Evolutionary conservation across 2,888 invertebrate genomes (phyloP).

Genomic region (Lepidocyrtinus sp.): DNA sequence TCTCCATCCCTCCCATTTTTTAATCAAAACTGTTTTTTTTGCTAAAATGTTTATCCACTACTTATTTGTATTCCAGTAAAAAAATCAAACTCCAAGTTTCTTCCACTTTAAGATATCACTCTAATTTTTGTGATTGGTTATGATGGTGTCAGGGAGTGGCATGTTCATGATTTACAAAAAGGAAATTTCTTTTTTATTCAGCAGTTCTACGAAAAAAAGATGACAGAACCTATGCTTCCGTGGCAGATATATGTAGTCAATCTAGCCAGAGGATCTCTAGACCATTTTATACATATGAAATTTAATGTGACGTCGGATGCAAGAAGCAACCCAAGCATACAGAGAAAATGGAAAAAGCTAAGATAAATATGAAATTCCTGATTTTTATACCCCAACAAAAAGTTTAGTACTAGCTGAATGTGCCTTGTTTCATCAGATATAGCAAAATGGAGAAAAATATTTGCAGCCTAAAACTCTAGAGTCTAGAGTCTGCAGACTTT

Average conservation of each 20-base stretch:
- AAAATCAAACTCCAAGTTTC: neutral
- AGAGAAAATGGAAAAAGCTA: slow-evolving; percentile 4
- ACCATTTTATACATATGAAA: slow-evolving; percentile 4
- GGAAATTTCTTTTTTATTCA: neutral
- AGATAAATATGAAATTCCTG: neutral
- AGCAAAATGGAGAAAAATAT: slow-evolving; percentile 3
- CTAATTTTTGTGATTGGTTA: slow-evolving; percentile 28
- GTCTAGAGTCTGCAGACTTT: neutral
- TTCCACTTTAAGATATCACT: neutral
- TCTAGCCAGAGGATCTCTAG: slow-evolving; percentile 20
- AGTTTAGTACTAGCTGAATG: neutral
- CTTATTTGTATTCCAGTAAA: neutral
- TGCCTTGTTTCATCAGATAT: slow-evolving; percentile 1
- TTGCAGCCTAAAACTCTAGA: no score
- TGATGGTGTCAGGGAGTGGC: slow-evolving; percentile 48
- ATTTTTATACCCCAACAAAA: slow-evolving; percentile 7
- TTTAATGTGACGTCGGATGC: slow-evolving; percentile 4
- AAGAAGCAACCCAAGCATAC: slow-evolving; percentile 12
- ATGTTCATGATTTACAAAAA: slow-evolving; percentile 24
- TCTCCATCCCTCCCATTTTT: neutral
- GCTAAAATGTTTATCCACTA: neutral
- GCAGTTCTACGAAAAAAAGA: slow-evolving; percentile 14
- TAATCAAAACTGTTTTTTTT: neutral
- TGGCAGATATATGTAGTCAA: slow-evolving; percentile 28
- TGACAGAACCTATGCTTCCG: slow-evolving; percentile 21